Evolutionary conservation across 2,797 vertebrate species (phyloP).

Genomic region (Tokudaia muenninki): DNA sequence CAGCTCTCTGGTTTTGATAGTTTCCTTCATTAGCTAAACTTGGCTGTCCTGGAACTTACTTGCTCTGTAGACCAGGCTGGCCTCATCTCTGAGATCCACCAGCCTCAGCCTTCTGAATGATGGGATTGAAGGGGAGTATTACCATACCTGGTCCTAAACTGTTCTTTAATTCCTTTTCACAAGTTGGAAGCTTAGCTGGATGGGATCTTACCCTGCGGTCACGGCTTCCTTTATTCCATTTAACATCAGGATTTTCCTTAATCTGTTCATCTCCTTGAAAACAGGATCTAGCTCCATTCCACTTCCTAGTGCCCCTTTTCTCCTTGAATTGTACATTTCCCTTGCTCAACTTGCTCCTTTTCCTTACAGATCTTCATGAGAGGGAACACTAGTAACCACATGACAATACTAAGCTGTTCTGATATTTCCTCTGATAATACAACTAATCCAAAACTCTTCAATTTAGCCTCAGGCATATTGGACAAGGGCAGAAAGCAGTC

Average conservation of each 20-base stretch:
- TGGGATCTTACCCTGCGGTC: background rate
- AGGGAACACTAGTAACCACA: background rate
- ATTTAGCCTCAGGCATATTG: background rate
- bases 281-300: background rate
- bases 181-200: background rate
- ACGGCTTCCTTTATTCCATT: background rate
- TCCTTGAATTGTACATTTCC: background rate
- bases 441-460: background rate
- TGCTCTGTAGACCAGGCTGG: background rate
- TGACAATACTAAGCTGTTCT: background rate
- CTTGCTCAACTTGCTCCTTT: background rate
- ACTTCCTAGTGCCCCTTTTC: background rate
- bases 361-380: background rate
- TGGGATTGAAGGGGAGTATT: background rate
- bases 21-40: background rate
- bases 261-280: background rate
- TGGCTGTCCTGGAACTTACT: background rate
- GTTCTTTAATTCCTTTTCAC: background rate
- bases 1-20: background rate
- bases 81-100: background rate
- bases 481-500: background rate
- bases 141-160: background rate
- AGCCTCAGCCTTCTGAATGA: background rate
- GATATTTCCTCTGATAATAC: background rate
- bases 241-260: background rate